These are phyloP conservation scores for Lasioglossum zephyrum DNA, from an alignment of 2,888 invertebrate genomes.

Conservation along the genomic window DNA sequence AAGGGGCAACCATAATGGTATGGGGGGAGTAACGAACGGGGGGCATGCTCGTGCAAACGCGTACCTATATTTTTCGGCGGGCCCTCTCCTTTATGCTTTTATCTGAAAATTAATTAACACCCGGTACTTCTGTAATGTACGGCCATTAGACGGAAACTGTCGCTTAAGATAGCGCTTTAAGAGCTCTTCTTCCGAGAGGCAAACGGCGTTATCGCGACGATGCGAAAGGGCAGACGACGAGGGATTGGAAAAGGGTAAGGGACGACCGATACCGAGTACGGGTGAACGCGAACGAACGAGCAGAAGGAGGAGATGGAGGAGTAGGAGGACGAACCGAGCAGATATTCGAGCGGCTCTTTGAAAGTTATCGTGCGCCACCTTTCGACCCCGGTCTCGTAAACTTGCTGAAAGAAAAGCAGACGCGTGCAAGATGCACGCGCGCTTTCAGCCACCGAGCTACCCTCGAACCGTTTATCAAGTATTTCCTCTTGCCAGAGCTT, in stretches of 20 bases:
- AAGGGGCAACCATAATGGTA: not conserved
- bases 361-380: constrained; percentile 77
- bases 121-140: constrained; percentile 70
- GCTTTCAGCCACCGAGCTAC: constrained; percentile 29
- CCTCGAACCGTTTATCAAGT: constrained; percentile 16
- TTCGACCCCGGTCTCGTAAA: constrained; percentile 79
- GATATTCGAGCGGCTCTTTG: constrained; percentile 77
- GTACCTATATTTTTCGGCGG: not conserved
- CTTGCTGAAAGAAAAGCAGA: constrained; percentile 77
- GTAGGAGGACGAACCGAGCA: constrained; percentile 27
- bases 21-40: not conserved
- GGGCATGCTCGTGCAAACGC: not conserved
- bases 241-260: constrained; percentile 31
- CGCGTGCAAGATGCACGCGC: constrained; percentile 58
- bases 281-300: constrained; percentile 17
- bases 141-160: constrained; percentile 75
- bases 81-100: not conserved
- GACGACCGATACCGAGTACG: not conserved
- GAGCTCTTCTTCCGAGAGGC: constrained; percentile 72
- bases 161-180: constrained; percentile 79
- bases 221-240: constrained; percentile 37
- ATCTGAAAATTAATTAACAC: constrained; percentile 76
- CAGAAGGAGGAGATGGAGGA: constrained; percentile 33
- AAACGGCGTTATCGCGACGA: constrained; percentile 66
- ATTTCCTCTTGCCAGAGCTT: not conserved